Evolutionary conservation across 2,888 invertebrate genomes (phyloP), one percentile per base, ranked within the genome.

Genomic region (Amblyteles armatorius): DNA sequence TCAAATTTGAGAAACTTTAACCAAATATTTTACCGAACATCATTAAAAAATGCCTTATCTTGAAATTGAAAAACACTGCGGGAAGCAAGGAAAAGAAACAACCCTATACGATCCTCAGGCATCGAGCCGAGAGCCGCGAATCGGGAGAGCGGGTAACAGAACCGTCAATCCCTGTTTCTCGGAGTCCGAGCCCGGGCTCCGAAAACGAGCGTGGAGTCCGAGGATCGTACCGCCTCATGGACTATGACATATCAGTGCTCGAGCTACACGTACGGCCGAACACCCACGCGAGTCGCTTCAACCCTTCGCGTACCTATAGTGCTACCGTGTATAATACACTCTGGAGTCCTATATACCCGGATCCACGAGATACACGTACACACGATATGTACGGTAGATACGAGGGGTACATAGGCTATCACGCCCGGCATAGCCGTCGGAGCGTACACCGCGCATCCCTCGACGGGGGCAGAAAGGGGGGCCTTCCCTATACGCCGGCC

Each of bases 391-490:
- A 73, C 57, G 72, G 3, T 55, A 78, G 68, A 74, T 78, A 80
- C 33, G 72, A 50, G 3, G 16, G 44, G 78, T 55, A 74, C 80
- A 79, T 84, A 63, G 78, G 69, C 78, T 78, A 77, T 81, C 84
- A 73, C 74, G 63, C 72, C 44, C 84, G 36, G 80, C 63, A 81
- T 73, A 69, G 69, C 63, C 84, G 72, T 78, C 63, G 72, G 67
- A 78, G 77, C 81, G 73, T 68, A 57, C 76, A 79, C 73, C 57
- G 57, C 26, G 26, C 76, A 40, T 44, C 44, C 44, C 44, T 13
- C 44, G 9, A 36, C 7, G 36, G 36, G 36, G 36, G 36, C 11
- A 11, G 40, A 40, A 40, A 40, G 40, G 11, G 36, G 40, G 40
- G 69, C 74, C 65, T 79, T 76, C 22, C 76, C 71, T 50, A 68